These are phyloP conservation scores for Morus bassanus DNA, from an alignment of 2,797 vertebrate species.

Conservation along the genomic window DNA sequence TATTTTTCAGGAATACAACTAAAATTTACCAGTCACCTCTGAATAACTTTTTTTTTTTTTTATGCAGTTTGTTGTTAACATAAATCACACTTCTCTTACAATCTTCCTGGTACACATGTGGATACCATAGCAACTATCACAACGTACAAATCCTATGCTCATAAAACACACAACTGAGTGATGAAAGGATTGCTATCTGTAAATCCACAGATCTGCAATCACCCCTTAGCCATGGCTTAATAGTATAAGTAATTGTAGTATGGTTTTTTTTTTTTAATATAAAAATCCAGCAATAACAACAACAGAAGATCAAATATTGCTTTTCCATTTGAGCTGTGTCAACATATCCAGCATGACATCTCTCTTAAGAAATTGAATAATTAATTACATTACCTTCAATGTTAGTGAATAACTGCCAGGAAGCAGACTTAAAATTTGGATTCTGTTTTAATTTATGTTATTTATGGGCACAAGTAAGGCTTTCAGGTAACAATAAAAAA, in stretches of 20 bases:
- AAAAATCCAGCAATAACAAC: not conserved
- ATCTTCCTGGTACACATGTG: constrained; percentile 26
- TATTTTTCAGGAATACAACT: not conserved
- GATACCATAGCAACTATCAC: constrained; percentile 58
- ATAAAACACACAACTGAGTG: constrained; percentile 27
- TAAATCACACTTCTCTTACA: constrained; percentile 35
- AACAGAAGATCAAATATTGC: not conserved
- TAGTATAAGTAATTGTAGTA: not conserved
- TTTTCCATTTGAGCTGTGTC: not conserved
- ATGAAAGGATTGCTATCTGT: constrained; percentile 35
- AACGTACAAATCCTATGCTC: constrained; percentile 4
- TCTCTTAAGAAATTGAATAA: not conserved
- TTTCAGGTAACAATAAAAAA: not conserved
- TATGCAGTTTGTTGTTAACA: constrained; percentile 27
- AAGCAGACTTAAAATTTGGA: constrained; percentile 3
- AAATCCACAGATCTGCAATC: constrained; percentile 37
- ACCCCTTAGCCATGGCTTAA: constrained; percentile 6
- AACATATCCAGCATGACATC: not conserved
- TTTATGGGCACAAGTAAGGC: not conserved
- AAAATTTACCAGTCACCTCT: constrained; percentile 9
- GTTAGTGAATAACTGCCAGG: constrained; percentile 18
- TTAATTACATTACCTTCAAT: constrained; percentile 7
- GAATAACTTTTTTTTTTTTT: not conserved
- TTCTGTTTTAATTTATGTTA: constrained; percentile 26
- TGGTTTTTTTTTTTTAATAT: not conserved